A percentile compares a stretch with the other conserved stretches of the same genome.
phyloP scores from a whole-genome alignment of 2,797 vertebrate genomes.

The Coluber constrictor region DNA sequence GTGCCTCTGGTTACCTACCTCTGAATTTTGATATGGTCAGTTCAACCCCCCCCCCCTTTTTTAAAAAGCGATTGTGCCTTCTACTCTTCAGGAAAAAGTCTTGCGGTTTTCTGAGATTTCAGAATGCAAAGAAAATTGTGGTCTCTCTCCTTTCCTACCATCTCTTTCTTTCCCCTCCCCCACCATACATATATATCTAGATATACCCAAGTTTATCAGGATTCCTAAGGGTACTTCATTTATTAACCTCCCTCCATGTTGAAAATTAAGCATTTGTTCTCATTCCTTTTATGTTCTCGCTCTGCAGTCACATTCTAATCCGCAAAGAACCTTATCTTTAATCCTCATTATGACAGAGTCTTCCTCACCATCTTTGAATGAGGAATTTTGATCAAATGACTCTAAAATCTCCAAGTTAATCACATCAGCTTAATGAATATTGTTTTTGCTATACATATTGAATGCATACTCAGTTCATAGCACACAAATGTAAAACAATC shows the following conservation, averaged over 20 bases:
- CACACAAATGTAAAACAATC: slow-evolving; percentile 20
- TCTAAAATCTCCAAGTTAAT: slow-evolving; percentile 36
- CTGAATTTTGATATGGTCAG: background rate
- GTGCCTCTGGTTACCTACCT: background rate
- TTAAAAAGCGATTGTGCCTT: background rate
- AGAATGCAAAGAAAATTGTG: background rate
- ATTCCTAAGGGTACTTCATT: slow-evolving; percentile 35
- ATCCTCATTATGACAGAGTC: slow-evolving; percentile 25
- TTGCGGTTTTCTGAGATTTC: background rate
- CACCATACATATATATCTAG: no score
- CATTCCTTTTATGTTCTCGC: slow-evolving; percentile 40
- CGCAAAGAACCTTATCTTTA: slow-evolving; percentile 31
- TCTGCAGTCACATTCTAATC: slow-evolving; percentile 38
- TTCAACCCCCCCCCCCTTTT: background rate
- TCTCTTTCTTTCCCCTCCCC: slow-evolving; percentile 16
- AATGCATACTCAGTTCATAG: background rate
- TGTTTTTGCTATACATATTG: background rate
- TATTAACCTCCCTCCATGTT: slow-evolving; percentile 49
- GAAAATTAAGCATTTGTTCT: slow-evolving; percentile 45
- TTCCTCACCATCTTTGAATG: slow-evolving; percentile 37
- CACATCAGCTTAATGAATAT: slow-evolving; percentile 34
- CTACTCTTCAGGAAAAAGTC: background rate
- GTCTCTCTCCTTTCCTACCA: background rate
- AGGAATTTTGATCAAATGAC: slow-evolving; percentile 47
- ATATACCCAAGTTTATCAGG: slow-evolving; percentile 19